Percentiles rank a stretch among this genome's conserved stretches.
These are phyloP conservation scores for Melanaphis sacchari DNA, from an alignment of 1,140 invertebrate genomes.

Conservation along the genomic window DNA sequence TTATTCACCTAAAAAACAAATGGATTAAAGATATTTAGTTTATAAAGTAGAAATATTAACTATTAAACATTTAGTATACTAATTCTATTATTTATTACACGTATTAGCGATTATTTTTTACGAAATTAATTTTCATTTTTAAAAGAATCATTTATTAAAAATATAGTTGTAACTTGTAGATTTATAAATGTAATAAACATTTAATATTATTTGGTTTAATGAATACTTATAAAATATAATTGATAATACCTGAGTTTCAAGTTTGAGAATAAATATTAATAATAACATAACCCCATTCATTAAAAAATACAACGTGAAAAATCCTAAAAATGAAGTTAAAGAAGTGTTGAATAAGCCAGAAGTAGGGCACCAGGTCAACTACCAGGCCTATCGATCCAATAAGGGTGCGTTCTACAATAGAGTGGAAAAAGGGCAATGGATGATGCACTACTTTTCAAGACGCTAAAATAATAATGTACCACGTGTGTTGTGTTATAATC, in stretches of 20 bases:
- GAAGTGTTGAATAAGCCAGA: conserved; percentile 46
- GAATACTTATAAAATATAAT: neutral
- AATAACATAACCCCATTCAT: neutral
- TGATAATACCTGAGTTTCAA: neutral
- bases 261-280: neutral
- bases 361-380: conserved; percentile 47
- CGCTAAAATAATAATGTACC: neutral
- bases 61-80: neutral
- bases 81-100: neutral
- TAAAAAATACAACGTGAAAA: neutral
- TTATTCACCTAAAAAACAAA: too few species aligned
- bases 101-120: neutral
- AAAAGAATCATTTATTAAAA: neutral
- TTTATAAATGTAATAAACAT: neutral
- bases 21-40: neutral
- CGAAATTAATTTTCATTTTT: neutral
- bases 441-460: conserved; percentile 8
- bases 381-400: conserved; percentile 47
- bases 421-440: conserved; percentile 37
- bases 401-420: conserved; percentile 30
- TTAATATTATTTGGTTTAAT: neutral
- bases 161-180: neutral
- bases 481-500: neutral
- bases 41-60: neutral
- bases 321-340: conserved; percentile 48